Base-by-base conservation (phyloP, 92 coral and sea anemone species). In the Phymanthus crucifer region DNA sequence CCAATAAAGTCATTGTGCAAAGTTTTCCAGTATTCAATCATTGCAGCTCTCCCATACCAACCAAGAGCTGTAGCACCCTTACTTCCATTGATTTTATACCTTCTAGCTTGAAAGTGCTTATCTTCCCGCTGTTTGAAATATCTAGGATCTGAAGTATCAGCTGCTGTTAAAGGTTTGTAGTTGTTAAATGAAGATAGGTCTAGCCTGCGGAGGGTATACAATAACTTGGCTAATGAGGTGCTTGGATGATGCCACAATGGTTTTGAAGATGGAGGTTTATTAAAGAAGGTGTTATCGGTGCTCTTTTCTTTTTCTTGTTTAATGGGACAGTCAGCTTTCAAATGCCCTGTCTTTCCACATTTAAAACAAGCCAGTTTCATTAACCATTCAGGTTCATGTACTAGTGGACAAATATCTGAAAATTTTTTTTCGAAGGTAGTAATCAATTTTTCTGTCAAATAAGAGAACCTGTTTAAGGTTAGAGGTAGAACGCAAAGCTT, bases 11-110 rank as follows among this genome's bases (percentile, higher is more conserved):
- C 58, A 78, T 24, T 68, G 40, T 21, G 47, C n/a, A 47, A 69
- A 35, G 48, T 43, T 43, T 5, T 50, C 77, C 75, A 46, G 81
- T 77, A 37, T 1, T 77, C 46, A 21, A 36, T 23, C 86, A 74
- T 82, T 26, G 74, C 86, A 37, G 69, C 31, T 56, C 19, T 77
- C 16, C 78, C 80, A 74, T 69, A 36, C 82, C 87, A 83, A 21
- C 87, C 87, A 21, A 83, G 34, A 33, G 82, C 76, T 17, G 73
- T 58, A 36, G 89, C 85, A 31, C 85, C 89, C 40, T 64, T 79
- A 69, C 89, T 85, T n/a, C 81, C 85, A 46, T 85, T 79, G 46
- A 79, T 80, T 47, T 72, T 66, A 1, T 50, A 61, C 57, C 52
- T 85, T 29, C 89, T 21, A n/a, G 76, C 83, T 13, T 29, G 24